Conservation (phyloP, 2,113 vertebrate genomes). For the Scomber scombrus region DNA sequence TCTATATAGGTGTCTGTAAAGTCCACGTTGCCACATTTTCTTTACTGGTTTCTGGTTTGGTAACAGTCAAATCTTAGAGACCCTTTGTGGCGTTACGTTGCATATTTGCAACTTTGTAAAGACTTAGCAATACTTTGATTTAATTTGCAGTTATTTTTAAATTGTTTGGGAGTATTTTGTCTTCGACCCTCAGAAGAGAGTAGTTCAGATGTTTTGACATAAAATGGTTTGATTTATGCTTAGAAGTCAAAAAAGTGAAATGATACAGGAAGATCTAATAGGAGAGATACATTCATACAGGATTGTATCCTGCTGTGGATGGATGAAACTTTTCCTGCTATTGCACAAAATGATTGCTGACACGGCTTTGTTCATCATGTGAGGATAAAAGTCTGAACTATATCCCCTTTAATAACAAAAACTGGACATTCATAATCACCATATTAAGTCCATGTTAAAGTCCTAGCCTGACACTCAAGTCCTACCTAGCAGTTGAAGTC, state of each 20-base stretch:
- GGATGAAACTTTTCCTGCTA: neutral
- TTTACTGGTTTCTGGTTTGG: neutral
- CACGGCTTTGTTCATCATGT: too few species aligned
- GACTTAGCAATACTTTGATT: neutral
- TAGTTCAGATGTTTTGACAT: neutral
- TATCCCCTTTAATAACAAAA: neutral
- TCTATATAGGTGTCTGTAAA: neutral
- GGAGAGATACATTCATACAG: neutral
- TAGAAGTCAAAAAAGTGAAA: neutral
- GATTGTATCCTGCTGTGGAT: neutral
- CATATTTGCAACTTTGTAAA: neutral
- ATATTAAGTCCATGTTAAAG: neutral
- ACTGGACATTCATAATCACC: neutral
- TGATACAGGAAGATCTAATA: neutral
- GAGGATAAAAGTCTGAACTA: neutral
- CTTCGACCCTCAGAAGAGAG: neutral
- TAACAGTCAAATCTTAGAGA: neutral
- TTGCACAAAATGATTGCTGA: neutral
- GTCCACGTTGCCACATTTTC: neutral
- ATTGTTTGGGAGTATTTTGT: neutral
- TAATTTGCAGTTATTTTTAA: neutral
- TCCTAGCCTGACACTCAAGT: neutral
- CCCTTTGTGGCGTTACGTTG: neutral
- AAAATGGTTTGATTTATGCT: neutral
- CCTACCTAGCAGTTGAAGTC: slow-evolving; percentile 7